Evolutionary conservation across 2,888 invertebrate species (phyloP).

Genomic region (Clitarchus hookeri): DNA sequence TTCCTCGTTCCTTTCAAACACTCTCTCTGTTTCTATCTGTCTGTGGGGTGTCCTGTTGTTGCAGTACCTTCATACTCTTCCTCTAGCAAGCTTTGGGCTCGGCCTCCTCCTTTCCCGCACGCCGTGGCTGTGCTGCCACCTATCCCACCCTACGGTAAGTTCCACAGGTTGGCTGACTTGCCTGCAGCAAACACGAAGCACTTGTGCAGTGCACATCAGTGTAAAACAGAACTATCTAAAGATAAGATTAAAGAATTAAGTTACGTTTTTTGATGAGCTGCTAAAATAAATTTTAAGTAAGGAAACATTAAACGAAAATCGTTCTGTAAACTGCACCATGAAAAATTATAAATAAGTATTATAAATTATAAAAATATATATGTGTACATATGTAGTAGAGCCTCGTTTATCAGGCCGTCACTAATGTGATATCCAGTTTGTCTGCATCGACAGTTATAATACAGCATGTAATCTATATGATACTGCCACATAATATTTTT

Average conservation of each 20-base stretch:
- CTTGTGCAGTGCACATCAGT: neutral
- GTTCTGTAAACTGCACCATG: too few species aligned
- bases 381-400: too few species aligned
- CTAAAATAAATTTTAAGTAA: neutral
- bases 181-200: neutral
- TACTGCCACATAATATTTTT: neutral
- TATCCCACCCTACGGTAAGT: conserved; percentile 53
- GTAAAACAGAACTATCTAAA: neutral
- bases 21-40: conserved; percentile 30
- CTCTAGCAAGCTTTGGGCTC: conserved; percentile 37
- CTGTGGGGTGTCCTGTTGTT: conserved; percentile 36
- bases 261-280: neutral
- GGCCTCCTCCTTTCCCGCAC: conserved; percentile 40
- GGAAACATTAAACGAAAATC: too few species aligned
- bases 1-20: neutral
- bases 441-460: too few species aligned
- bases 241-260: neutral
- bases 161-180: neutral
- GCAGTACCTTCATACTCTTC: conserved; percentile 35
- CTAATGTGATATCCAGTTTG: too few species aligned
- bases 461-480: neutral
- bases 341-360: too few species aligned
- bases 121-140: conserved; percentile 68
- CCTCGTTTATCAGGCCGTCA: too few species aligned
- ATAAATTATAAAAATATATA: too few species aligned